Evolutionary conservation across 2,888 invertebrate genomes (phyloP), one percentile per base, ranked within the genome.

Genomic region (Spodoptera picta): DNA sequence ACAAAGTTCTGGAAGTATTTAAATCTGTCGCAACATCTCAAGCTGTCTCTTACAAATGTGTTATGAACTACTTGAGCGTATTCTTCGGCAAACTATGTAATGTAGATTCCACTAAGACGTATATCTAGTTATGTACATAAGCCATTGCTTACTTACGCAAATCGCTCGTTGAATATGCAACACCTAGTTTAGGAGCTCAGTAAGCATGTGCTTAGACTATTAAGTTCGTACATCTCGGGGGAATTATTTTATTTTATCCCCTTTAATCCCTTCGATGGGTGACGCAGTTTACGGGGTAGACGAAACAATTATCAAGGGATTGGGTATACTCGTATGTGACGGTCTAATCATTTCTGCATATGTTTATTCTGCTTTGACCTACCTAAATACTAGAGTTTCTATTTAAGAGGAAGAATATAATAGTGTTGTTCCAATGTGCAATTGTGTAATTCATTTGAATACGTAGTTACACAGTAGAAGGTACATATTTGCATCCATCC

Each of bases 101-200:
- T 78, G 80, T 78, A 58, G 78, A 81, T 75, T 65, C 68, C 72
- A 75, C 60, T 68, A 69, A 76, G 65, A 66, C 76, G 82, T 83
- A 87, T 83, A 85, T 84, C 83, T 83, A 83, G 88, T 89, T 90
- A 91, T 90, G 89, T 91, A 88, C 81, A 87, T 89, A 91, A 90
- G 90, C 92, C 88, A 92, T 91, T 94, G 93, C 91, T 93, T 93
- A 92, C 92, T 88, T 92, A 94, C 91, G 93, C 93, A 94, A 94
- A 94, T 94, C 92, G 89, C 90, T 90, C 92, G 90, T 91, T 94
- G 94, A 94, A 94, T 94, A 94, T 93, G 93, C 92, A 94, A 92
- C 90, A 86, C 86, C 90, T 93, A 92, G 93, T 94, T 92, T 90
- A 85, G 91, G 85, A 90, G 92, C 90, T 92, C 91, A 89, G 89